Conservation (phyloP, 2,113 vertebrate species). For the Rhegmatorhina hoffmannsi region DNA sequence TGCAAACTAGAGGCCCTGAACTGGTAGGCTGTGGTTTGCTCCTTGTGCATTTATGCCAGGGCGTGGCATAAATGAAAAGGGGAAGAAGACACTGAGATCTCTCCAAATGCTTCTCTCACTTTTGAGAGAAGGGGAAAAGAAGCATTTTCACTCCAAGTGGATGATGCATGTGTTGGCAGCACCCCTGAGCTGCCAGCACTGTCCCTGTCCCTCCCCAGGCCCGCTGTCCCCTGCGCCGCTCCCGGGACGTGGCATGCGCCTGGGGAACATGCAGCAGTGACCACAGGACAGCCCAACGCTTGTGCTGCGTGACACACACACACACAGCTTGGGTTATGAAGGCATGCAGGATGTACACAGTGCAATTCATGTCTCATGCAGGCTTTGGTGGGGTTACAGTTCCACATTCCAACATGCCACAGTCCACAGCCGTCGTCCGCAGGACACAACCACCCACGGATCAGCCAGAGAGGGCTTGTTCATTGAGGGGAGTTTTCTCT, state of each 20-base stretch:
- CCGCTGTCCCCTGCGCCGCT: background rate
- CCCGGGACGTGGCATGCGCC: conserved; percentile 65
- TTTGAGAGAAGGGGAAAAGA: background rate
- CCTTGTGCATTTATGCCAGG: background rate
- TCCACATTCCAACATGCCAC: conserved; percentile 68
- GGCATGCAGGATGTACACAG: conserved; percentile 76
- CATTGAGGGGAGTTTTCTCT: conserved; percentile 4
- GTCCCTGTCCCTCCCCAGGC: background rate
- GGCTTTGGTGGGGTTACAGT: conserved; percentile 70
- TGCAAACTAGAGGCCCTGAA: background rate
- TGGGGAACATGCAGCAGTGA: conserved; percentile 66
- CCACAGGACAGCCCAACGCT: background rate
- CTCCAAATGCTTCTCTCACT: background rate
- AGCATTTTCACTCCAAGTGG: background rate
- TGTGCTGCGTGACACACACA: conserved; percentile 48
- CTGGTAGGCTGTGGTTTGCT: background rate
- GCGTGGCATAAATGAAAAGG: background rate
- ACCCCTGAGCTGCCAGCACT: background rate
- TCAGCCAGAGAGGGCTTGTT: background rate
- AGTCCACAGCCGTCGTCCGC: background rate
- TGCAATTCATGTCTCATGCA: conserved; percentile 76
- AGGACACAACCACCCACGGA: background rate
- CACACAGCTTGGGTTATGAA: conserved; percentile 56
- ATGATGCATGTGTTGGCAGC: background rate
- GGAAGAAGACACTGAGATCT: background rate